These are phyloP conservation scores for Heteronetta atricapilla DNA, from an alignment of 2,113 vertebrate genomes.

Conservation along the genomic window DNA sequence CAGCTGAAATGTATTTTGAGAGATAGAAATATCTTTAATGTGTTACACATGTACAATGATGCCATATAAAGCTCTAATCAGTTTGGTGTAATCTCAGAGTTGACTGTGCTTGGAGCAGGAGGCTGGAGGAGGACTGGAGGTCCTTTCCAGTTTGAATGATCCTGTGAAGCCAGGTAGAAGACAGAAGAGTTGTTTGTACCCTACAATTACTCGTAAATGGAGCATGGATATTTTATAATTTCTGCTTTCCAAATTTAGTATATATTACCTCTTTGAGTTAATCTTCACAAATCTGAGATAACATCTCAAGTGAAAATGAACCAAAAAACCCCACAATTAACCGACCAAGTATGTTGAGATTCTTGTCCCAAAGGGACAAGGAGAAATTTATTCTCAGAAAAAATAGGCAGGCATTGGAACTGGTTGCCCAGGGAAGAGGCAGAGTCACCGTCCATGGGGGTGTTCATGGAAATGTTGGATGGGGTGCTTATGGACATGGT, in stretches of 20 bases:
- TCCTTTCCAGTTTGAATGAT: neutral
- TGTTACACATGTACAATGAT: neutral
- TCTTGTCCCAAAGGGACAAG: neutral
- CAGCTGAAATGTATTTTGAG: neutral
- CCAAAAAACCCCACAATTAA: neutral
- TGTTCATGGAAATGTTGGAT: too few relatives aligned
- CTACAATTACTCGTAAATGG: neutral
- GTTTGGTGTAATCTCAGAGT: neutral
- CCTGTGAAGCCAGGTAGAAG: neutral
- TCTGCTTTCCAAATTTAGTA: neutral
- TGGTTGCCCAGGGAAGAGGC: too few relatives aligned
- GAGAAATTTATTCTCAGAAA: too few relatives aligned
- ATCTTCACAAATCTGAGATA: neutral
- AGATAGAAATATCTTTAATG: neutral
- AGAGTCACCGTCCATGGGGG: too few relatives aligned
- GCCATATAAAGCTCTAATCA: neutral
- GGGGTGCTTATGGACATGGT: too few relatives aligned
- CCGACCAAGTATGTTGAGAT: accelerated
- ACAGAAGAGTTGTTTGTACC: neutral
- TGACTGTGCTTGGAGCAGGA: neutral
- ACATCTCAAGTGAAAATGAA: neutral
- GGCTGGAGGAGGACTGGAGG: neutral
- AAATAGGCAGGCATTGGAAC: too few relatives aligned
- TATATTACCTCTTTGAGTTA: neutral
- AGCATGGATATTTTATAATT: neutral